phyloP scores from a whole-genome alignment of 2,797 vertebrate genomes.

The Dicrostonyx torquatus region DNA sequence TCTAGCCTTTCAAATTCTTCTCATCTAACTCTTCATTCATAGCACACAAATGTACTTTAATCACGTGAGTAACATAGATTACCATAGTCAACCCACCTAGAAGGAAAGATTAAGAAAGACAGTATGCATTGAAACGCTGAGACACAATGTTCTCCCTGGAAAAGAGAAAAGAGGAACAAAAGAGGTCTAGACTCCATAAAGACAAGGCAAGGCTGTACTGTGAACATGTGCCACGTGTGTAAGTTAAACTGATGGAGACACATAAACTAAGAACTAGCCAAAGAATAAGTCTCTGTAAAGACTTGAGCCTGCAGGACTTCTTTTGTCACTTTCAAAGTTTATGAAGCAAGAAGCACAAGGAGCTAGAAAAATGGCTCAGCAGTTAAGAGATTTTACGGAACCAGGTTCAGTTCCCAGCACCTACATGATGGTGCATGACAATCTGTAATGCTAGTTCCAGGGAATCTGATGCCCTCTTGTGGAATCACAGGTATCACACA shows the following conservation, averaged over 20 bases:
- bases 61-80: not conserved
- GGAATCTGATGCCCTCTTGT: not conserved
- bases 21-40: not conserved
- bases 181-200: not conserved
- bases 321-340: conserved; percentile 19
- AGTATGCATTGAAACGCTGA: not conserved
- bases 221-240: not conserved
- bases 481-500: not conserved
- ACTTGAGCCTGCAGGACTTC: conserved; percentile 15
- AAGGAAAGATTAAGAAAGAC: not conserved
- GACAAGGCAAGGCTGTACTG: not conserved
- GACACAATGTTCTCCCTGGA: not conserved
- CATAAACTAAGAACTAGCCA: not conserved
- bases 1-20: not conserved
- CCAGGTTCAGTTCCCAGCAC: not conserved
- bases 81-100: not conserved
- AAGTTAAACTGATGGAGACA: not conserved
- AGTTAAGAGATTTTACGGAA: not conserved
- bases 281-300: conserved; percentile 29
- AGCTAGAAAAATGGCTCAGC: not conserved
- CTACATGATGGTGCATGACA: not conserved
- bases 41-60: not conserved
- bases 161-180: too few relatives aligned
- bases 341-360: conserved; percentile 25
- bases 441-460: not conserved